Evolutionary conservation across 2,113 vertebrate genomes (phyloP), one percentile per base, ranked within the genome.

Genomic region (Cephalopholis sonnerati): DNA sequence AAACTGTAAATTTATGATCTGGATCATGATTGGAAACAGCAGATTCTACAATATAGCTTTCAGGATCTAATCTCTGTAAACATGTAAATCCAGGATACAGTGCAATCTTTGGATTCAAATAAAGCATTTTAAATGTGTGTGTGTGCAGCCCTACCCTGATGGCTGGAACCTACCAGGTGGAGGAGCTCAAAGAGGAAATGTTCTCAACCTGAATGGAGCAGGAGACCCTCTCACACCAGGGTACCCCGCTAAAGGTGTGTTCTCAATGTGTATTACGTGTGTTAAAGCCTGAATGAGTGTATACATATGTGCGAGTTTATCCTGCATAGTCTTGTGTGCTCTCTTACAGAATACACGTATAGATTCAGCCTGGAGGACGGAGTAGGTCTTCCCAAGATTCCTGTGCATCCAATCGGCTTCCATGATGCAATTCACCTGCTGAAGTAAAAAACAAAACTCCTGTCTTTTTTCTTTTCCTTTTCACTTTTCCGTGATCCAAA

Each of bases 201-300:
- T 99, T 1, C 94, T 99, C 63, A 98, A 97, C 39, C 84, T 98
- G 62, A 97, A 99, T 2, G 98, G 98, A 27, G 97, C 97, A 0
- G 98, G 98, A 79, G 98, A 99, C 32, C 97, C 98, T 0, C 96
- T 99, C 2, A 99, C 98, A 18, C 98, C 98, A 12, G 98, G 98
- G 4, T 99, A 99, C 85, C 98, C 98, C 7, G 98, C 98, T 13
- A 99, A 98, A 97, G 97, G 98, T 98, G 36, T 18, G 64, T 73
- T 46, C 18, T 74, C 15, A 57, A 3, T n/a, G 36, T 73, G 7
- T n/a, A 27, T 73, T 5, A 16, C 11, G 0, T 59, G 48, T 44
- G 2, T 22, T 64, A 10, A 4, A 46, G 29, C n/a, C 46, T 58
- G 32, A 27, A 25, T 4, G 18, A 50, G 17, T 65, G 3, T 50